Evolutionary conservation across 2,113 vertebrate genomes (phyloP), one percentile per base, ranked within the genome.

Genomic region (Anolis carolinensis): DNA sequence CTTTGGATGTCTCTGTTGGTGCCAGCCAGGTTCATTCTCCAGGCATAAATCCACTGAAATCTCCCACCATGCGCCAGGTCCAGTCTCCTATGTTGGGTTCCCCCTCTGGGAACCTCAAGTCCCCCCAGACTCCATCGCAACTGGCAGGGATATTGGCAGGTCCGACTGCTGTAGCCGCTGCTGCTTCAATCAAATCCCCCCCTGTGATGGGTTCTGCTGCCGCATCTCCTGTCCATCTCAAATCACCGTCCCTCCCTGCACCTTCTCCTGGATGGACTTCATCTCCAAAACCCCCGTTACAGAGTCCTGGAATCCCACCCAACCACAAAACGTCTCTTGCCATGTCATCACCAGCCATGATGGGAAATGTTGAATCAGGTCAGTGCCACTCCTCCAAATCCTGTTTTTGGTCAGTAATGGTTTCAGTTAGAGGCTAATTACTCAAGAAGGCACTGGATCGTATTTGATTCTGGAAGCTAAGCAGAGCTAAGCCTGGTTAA

Each of bases 21-120:
- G 96, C 97, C 32, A 95, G 98, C 81, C 98, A 98, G 89, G 98
- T 98, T 91, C 98, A 98, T 93, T 99, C 99, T n/a, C 99, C 99
- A 20, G 98, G 97, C 90, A 96, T 99, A 85, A 99, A 99, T 93
- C 98, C 98, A 36, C 96, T 99, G 1, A 99, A 99, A 88, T 99
- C 99, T 6, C 99, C 99, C 79, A 98, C 99, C 0, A 96, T 99
- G 96, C 98, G 98, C 95, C 99, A 99, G 93, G 99, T 99, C 83
- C 98, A 99, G 96, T 99, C 99, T 21, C 98, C 99, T 0, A 99
- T 99, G 98, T 96, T 99, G 96, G 98, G 98, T 89, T 99, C 99
- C 23, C 99, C 99, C 65, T 99, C 98, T 16, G 98, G 98, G 92
- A 99, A 98, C 93, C 98, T 99, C 91, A 99, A 99, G 95, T 99